Base-by-base conservation (phyloP, 2,888 invertebrate species). In the Nephrocerus scutellatus region DNA sequence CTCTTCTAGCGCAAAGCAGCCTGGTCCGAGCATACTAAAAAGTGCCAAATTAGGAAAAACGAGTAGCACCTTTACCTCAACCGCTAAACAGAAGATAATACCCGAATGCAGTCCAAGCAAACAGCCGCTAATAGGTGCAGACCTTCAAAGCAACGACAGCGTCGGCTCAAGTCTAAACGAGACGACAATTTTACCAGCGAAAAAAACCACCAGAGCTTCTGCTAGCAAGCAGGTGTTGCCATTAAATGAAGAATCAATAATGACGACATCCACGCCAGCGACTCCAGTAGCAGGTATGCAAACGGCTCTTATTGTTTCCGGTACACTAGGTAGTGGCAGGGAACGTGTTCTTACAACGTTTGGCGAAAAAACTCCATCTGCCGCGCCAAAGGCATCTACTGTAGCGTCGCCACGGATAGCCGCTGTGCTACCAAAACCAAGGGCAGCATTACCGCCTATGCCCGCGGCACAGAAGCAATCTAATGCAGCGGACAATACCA, bases 1-100 rank as follows among this genome's bases (percentile, higher is more conserved):
- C 9, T 9, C 24, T 30, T 39, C 52, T 31, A 41, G 37, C 50
- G 44, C 49, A 21, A 52, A 51, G 30, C 32, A 55, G 18, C 58
- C 70, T 12, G 68, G 71, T 24, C 62, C 67, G 6, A 70, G 70
- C 45, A 66, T 73, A 50, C 50, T 71, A 14, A 76, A 76, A 61
- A 61, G 50, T 4, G 39, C 53, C 10, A 60, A 50, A 19, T 41
- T 44, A 30, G 33, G 31, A 5, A 46, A 43, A 35, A 38, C 37
- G 39, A 15, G 15, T 29, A 21, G 15, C 9, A n/a, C n/a, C n/a
- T n/a, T n/a, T n/a, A n/a, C n/a, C n/a, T 32, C 51, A 49, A 33
- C 34, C 14, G 6, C 10, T 9, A 51, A 50, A 30, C 49, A 49
- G 22, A 54, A 50, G 37, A 30, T 41, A 4, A 28, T 25, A 9